These are phyloP conservation scores for Ophioninae sp. DNA, from an alignment of 2,888 invertebrate species.

Conservation along the genomic window DNA sequence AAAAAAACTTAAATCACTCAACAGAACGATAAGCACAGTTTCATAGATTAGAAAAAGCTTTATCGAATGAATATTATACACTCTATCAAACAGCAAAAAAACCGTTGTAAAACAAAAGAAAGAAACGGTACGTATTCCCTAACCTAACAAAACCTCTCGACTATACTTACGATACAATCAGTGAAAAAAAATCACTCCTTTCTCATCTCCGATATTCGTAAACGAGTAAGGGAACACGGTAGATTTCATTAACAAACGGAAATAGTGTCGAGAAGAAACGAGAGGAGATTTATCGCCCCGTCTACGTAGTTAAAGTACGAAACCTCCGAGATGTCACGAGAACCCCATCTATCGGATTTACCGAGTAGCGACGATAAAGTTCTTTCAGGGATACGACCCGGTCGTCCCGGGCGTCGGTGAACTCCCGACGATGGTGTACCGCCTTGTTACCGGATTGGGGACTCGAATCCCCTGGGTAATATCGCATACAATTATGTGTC, in stretches of 20 bases:
- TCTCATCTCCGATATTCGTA: not conserved
- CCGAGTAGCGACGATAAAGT: not conserved
- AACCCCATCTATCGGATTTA: constrained; percentile 38
- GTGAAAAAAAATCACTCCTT: not conserved
- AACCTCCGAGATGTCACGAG: constrained; percentile 1
- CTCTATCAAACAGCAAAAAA: too few species aligned
- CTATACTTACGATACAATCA: too few species aligned
- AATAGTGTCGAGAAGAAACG: not conserved
- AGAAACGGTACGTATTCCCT: too few species aligned
- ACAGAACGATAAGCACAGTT: too few species aligned
- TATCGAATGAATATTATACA: too few species aligned
- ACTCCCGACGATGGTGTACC: constrained; percentile 75
- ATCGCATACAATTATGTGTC: constrained; percentile 80
- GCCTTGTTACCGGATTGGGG: constrained; percentile 78
- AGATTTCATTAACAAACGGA: not conserved
- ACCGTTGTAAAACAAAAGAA: too few species aligned
- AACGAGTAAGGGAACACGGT: not conserved
- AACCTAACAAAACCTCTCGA: too few species aligned
- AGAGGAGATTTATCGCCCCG: not conserved
- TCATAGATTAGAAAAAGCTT: too few species aligned
- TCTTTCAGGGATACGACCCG: not conserved
- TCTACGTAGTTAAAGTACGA: too few species aligned
- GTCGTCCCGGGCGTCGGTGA: constrained; percentile 32
- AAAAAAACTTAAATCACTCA: too few species aligned
- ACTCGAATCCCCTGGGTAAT: constrained; percentile 77